Evolutionary conservation across 2,888 invertebrate genomes (phyloP).

Genomic region (Eremobia ochroleuca): DNA sequence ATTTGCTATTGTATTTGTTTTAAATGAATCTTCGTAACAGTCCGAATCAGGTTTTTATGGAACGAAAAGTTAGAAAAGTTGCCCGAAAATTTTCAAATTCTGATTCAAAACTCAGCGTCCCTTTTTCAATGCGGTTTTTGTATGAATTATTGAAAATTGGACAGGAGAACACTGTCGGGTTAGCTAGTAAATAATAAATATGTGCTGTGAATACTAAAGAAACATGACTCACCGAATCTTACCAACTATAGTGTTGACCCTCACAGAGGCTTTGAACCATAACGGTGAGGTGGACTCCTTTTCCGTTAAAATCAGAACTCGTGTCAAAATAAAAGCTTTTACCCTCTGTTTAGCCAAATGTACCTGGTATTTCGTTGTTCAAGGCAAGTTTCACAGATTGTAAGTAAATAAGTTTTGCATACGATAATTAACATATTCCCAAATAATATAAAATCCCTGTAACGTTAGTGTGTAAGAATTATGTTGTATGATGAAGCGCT

Average conservation of each 20-base stretch:
- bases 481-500: too few species aligned
- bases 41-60: too few species aligned
- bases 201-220: background rate
- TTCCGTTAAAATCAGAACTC: constrained; percentile 8
- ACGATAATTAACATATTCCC: background rate
- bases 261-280: constrained; percentile 21
- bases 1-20: too few species aligned
- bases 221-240: constrained; percentile 1
- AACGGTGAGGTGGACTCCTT: background rate
- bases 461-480: background rate
- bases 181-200: background rate
- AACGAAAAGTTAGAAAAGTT: too few species aligned
- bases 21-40: too few species aligned
- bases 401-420: background rate
- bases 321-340: background rate
- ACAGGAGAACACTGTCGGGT: background rate
- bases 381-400: background rate
- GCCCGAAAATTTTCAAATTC: too few species aligned
- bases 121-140: too few species aligned
- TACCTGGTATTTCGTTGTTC: background rate
- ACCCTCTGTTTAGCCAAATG: background rate
- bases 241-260: background rate
- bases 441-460: too few species aligned
- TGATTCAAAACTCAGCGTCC: too few species aligned
- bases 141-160: background rate